A percentile compares a stretch with the other conserved stretches of the same genome.
Conservation (phyloP, 2,797 vertebrate genomes). For the Paedocypris micromegethes region DNA sequence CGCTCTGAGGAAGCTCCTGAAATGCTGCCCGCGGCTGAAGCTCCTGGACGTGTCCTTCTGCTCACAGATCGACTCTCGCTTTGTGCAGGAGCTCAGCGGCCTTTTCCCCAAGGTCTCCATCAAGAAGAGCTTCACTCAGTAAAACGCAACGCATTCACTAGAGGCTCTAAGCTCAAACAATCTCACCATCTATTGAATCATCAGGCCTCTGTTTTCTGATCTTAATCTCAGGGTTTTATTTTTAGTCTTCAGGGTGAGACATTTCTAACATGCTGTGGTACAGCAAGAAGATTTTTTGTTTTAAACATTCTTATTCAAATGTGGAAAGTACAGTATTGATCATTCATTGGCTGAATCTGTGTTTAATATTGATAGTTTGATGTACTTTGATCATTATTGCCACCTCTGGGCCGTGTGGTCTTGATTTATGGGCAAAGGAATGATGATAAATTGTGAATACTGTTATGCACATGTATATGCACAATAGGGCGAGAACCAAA, state of each 20-base stretch:
- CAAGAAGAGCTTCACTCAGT: constrained; percentile 98
- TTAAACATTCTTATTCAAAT: constrained; percentile 7
- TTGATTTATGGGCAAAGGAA: constrained; percentile 15
- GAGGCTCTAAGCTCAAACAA: neutral
- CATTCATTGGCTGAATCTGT: constrained; percentile 3
- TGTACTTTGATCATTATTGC: constrained; percentile 54
- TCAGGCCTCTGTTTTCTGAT: constrained; percentile 45
- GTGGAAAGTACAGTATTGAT: neutral
- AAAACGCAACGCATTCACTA: constrained; percentile 51
- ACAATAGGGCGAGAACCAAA: constrained; percentile 31
- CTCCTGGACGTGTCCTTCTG: constrained; percentile 97
- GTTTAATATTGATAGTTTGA: too few species aligned
- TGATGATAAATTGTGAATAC: constrained; percentile 4
- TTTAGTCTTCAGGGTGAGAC: constrained; percentile 29
- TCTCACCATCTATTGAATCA: constrained; percentile 23
- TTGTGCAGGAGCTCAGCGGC: constrained; percentile 82
- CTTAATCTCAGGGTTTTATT: constrained; percentile 67
- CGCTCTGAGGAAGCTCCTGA: constrained; percentile 87
- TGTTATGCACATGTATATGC: constrained; percentile 43
- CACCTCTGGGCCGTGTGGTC: constrained; percentile 43
- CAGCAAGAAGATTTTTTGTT: constrained; percentile 19
- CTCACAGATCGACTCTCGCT: constrained; percentile 89
- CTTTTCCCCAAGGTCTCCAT: constrained; percentile 89
- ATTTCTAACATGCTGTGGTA: constrained; percentile 5
- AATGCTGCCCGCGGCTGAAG: constrained; percentile 82